Base-by-base conservation (phyloP, 2,113 vertebrate genomes). In the Microtus pennsylvanicus region DNA sequence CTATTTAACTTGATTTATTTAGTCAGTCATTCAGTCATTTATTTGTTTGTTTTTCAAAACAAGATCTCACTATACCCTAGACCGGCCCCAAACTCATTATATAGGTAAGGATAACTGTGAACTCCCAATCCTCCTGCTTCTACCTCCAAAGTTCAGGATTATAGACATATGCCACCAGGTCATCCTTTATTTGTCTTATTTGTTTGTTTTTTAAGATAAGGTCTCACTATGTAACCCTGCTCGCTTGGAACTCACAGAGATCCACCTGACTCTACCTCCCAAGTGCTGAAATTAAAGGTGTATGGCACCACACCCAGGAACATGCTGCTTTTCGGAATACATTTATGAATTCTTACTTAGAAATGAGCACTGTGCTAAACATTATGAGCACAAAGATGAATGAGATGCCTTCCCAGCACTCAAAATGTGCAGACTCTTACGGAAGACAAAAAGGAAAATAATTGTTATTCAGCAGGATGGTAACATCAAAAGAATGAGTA, bases 1-100 rank as follows among this genome's bases (percentile, higher is more conserved):
- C 35, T 95, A 86, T 52, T 93, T 45, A 94, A 77, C n/a, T 67
- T 55, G 24, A 95, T n/a, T 78, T 50, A 90, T 93, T 75, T 89
- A 35, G 83, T 86, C 4, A 33, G 26, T 67, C 24, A 19, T 13
- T 63, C n/a, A 5, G 35, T 81, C 58, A n/a, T 61, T 58, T 77
- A 13, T 81, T 58, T 81, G 17, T n/a, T 58, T 65, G 61, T 65
- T 67, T 63, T 65, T 85, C 42, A 38, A 89, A 72, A 70, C 47
- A 87, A 72, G 50, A 19, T 61, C 87, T 58, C 35, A 61, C 14
- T 58, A 19, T 52, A 87, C 50, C 12, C 13, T 47, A 72, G 33
- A 72, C 33, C 3, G 45, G 45, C 50, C 87, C 19, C 50, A 42
- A 89, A 75, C 87, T 74, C 45, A 87, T 17, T 88, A n/a, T 4